Percentiles rank a stretch among this genome's conserved stretches.
Conservation (phyloP, 2,797 vertebrate genomes). For the Harpagifer antarcticus region DNA sequence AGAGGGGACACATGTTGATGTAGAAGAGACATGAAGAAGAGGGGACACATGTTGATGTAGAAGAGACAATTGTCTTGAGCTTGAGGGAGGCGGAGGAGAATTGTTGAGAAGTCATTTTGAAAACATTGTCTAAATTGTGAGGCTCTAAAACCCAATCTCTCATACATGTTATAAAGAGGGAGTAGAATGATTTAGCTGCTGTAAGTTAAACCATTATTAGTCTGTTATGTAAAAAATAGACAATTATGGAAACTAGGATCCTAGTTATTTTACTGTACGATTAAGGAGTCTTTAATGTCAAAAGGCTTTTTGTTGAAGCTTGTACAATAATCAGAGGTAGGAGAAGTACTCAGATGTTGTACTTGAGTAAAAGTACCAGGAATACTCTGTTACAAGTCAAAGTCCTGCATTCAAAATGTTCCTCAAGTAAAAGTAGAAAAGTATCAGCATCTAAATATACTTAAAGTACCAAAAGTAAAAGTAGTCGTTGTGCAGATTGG, state of each 20-base stretch:
- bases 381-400: too few relatives aligned
- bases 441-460: too few relatives aligned
- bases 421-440: too few relatives aligned
- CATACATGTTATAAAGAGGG: not conserved
- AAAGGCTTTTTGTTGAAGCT: conserved; percentile 1
- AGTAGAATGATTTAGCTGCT: not conserved
- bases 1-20: too few relatives aligned
- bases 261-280: conserved; percentile 7
- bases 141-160: not conserved
- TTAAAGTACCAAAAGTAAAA: too few relatives aligned
- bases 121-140: conserved; percentile 19
- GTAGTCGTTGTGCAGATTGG: too few relatives aligned
- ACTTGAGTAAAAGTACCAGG: too few relatives aligned
- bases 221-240: conserved; percentile 1
- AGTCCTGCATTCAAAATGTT: too few relatives aligned
- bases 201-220: not conserved
- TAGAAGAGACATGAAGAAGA: too few relatives aligned
- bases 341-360: too few relatives aligned
- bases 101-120: conserved; percentile 33
- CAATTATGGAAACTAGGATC: not conserved
- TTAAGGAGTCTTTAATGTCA: not conserved
- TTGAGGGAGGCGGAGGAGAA: conserved; percentile 6
- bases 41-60: too few relatives aligned
- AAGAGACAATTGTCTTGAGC: conserved; percentile 17
- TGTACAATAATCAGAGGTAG: not conserved